These are phyloP conservation scores for Coluber constrictor DNA, from an alignment of 2,797 vertebrate genomes.

Conservation along the genomic window DNA sequence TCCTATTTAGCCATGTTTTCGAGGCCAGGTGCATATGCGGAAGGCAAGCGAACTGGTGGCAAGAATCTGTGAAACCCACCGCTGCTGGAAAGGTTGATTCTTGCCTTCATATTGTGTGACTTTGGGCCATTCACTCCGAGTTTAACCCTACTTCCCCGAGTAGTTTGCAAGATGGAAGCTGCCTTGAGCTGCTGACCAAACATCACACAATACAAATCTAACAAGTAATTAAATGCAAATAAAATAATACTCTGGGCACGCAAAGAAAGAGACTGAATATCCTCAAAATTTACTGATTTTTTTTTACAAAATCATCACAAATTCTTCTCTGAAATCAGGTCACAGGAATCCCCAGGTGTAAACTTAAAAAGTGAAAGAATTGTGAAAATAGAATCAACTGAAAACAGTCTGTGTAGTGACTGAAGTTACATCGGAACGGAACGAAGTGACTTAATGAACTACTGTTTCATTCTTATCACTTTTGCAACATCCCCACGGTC, in stretches of 20 bases:
- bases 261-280: not conserved
- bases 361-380: not conserved
- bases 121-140: not conserved
- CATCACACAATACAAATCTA: not conserved
- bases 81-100: not conserved
- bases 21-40: no score
- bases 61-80: no score
- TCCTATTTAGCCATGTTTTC: no score
- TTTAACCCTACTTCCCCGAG: not conserved
- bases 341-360: not conserved
- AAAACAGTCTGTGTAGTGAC: not conserved
- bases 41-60: no score
- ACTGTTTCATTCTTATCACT: no score
- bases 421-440: no score
- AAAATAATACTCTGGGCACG: not conserved
- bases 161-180: not conserved
- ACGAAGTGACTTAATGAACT: no score
- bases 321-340: not conserved
- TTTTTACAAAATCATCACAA: not conserved
- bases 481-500: no score
- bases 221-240: not conserved
- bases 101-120: not conserved
- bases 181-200: not conserved
- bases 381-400: not conserved
- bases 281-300: not conserved